Conservation (phyloP, 2,888 invertebrate species). For the Scaptodrosophila latifasciaeformis region DNA sequence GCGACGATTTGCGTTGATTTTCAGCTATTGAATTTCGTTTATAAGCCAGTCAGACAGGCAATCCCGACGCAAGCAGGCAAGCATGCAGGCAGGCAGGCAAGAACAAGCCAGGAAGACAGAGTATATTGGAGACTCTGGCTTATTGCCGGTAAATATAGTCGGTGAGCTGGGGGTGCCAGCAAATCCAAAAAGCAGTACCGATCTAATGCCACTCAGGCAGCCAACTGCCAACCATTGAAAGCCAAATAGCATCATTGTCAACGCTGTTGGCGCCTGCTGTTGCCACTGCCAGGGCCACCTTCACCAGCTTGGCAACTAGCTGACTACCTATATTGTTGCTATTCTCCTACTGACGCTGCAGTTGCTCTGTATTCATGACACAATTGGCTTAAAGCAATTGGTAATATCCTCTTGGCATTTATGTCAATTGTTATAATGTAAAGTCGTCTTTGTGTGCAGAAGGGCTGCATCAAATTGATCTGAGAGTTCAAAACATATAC, state of each 20-base stretch:
- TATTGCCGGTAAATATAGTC: too few species aligned
- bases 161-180: too few species aligned
- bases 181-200: too few species aligned
- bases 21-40: conserved; percentile 61
- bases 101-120: too few species aligned
- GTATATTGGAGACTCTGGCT: too few species aligned
- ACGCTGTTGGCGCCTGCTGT: conserved; percentile 31
- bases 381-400: conserved; percentile 65
- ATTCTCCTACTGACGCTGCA: conserved; percentile 12
- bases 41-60: conserved; percentile 33
- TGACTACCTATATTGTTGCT: too few species aligned
- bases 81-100: not conserved
- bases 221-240: not conserved
- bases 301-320: too few species aligned
- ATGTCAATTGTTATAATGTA: conserved; percentile 58
- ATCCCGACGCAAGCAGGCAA: not conserved
- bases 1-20: conserved; percentile 28
- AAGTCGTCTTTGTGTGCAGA: conserved; percentile 48
- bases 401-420: conserved; percentile 65
- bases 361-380: conserved; percentile 57
- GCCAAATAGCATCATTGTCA: conserved; percentile 30
- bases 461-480: not conserved
- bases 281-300: too few species aligned
- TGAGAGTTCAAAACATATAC: too few species aligned
- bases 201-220: not conserved